Evolutionary conservation across 2,888 invertebrate genomes (phyloP).

Genomic region (Heliconius charithonia): DNA sequence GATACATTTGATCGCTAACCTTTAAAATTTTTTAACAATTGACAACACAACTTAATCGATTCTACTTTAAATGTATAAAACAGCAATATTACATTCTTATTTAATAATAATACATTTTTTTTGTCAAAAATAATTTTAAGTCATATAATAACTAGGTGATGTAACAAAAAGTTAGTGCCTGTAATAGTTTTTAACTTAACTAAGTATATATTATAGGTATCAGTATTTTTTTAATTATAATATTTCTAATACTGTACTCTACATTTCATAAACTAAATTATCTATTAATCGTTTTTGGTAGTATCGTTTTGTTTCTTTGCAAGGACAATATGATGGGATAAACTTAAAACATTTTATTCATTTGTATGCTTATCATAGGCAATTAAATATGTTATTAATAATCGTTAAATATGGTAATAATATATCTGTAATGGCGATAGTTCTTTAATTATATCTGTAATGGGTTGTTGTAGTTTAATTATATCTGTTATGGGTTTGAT

Average conservation of each 20-base stretch:
- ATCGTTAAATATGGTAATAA: no score
- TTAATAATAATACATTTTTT: background rate
- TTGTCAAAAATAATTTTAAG: background rate
- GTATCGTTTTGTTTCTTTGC: background rate
- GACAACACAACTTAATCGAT: background rate
- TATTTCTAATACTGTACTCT: slow-evolving; percentile 16
- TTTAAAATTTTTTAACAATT: background rate
- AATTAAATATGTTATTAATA: no score
- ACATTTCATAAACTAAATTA: background rate
- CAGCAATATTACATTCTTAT: background rate
- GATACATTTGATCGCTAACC: background rate
- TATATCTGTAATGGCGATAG: no score
- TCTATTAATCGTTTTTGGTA: background rate
- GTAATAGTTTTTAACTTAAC: slow-evolving; percentile 32
- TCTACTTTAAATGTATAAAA: background rate
- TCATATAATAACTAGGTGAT: background rate
- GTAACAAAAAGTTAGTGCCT: slow-evolving; percentile 33
- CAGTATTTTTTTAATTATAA: slow-evolving; percentile 12
- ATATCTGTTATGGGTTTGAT: no score
- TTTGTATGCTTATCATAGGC: no score
- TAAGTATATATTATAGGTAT: slow-evolving; percentile 1
- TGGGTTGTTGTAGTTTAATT: no score
- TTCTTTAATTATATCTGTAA: no score
- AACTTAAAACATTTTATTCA: no score
- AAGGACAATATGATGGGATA: background rate